Evolutionary conservation across 1,140 invertebrate genomes (phyloP).

Genomic region (Drosophila virilis): DNA sequence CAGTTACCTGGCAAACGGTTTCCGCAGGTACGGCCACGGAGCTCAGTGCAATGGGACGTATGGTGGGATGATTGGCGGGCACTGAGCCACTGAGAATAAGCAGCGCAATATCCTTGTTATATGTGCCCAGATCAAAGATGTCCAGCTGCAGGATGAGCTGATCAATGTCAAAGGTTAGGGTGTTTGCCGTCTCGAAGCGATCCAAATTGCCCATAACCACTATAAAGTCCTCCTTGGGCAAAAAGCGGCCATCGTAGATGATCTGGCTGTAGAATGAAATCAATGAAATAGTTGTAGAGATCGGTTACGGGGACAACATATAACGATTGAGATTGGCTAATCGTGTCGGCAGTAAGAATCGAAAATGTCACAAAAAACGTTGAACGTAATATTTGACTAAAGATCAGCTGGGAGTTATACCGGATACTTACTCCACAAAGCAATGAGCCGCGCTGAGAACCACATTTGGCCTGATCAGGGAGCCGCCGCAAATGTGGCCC

Average conservation of each 20-base stretch:
- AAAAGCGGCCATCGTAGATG: slow-evolving; percentile 65
- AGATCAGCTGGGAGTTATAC: background rate
- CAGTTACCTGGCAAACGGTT: slow-evolving; percentile 69
- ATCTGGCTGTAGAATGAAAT: slow-evolving; percentile 32
- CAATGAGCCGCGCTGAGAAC: slow-evolving; percentile 85
- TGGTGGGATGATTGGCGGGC: slow-evolving; percentile 61
- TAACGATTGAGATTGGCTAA: background rate
- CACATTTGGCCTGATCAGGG: slow-evolving; percentile 74
- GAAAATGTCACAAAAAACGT: no score
- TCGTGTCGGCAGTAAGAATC: no score
- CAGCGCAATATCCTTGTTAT: slow-evolving; percentile 68
- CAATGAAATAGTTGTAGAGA: background rate
- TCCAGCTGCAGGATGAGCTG: slow-evolving; percentile 45
- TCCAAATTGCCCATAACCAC: slow-evolving; percentile 81
- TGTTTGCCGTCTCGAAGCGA: slow-evolving; percentile 60
- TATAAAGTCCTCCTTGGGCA: slow-evolving; percentile 52
- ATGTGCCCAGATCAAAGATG: slow-evolving; percentile 52
- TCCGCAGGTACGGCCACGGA: slow-evolving; percentile 14
- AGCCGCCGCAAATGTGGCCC: slow-evolving; percentile 82
- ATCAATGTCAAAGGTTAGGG: slow-evolving; percentile 60
- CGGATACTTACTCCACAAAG: slow-evolving; percentile 76
- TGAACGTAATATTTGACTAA: no score
- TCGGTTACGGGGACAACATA: background rate
- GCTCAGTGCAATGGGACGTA: slow-evolving; percentile 57
- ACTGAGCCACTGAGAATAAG: slow-evolving; percentile 58